These are phyloP conservation scores for Panonychus citri DNA, from an alignment of 1,140 invertebrate species.

Conservation along the genomic window DNA sequence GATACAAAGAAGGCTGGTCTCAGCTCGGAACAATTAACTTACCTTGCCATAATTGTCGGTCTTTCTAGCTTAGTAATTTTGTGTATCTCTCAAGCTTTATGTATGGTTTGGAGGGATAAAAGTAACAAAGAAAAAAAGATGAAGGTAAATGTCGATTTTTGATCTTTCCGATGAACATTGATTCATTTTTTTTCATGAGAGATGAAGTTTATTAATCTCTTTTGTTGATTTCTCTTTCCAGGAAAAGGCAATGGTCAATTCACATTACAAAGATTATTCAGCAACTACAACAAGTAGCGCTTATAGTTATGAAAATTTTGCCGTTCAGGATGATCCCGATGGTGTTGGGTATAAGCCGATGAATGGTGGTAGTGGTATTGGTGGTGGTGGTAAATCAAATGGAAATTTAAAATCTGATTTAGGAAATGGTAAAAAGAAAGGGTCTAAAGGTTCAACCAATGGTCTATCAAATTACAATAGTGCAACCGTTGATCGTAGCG, in stretches of 20 bases:
- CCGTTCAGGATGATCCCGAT: constrained; percentile 5
- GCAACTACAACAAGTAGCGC: constrained; percentile 43
- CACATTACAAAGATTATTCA: constrained; percentile 64
- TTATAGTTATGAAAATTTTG: constrained; percentile 57
- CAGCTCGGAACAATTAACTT: constrained; percentile 35
- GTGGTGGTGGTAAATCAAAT: too few species aligned
- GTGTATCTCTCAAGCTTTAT: constrained; percentile 53
- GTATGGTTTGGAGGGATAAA: constrained; percentile 38
- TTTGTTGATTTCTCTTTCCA: constrained; percentile 23
- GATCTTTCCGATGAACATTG: not conserved
- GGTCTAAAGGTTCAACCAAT: not conserved
- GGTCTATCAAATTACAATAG: not conserved
- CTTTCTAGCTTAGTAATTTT: constrained; percentile 50
- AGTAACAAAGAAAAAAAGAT: not conserved
- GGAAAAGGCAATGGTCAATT: constrained; percentile 50
- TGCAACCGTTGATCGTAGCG: not conserved
- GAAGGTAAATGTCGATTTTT: not conserved
- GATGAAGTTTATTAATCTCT: not conserved
- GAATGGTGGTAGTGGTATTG: not conserved
- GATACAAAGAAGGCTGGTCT: constrained; percentile 3
- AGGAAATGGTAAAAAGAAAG: not conserved
- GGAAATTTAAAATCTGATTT: not conserved
- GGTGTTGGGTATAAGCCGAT: not conserved
- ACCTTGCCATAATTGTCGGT: constrained; percentile 58
- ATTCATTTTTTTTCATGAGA: not conserved